Conservation (phyloP, 2,888 invertebrate species). For the Cryptophagus acutangulus region DNA sequence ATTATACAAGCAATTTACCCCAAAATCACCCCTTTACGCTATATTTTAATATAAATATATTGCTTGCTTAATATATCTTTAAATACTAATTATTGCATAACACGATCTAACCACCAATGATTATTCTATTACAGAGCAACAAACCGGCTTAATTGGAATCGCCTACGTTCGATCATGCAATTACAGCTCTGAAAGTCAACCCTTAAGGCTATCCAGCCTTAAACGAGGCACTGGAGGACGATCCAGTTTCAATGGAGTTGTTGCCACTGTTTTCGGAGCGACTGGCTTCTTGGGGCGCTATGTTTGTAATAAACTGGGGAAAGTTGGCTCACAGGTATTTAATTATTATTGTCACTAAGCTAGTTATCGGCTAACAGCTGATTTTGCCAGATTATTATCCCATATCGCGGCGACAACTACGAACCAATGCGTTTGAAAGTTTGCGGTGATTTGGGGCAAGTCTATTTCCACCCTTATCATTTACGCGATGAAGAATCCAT, state of each 20-base stretch:
- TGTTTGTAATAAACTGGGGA: constrained; percentile 86
- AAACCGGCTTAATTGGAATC: constrained; percentile 38
- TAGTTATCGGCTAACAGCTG: constrained; percentile 6
- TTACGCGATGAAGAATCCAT: constrained; percentile 83
- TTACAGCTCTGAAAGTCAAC: constrained; percentile 54
- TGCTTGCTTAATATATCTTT: neutral
- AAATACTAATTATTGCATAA: constrained; percentile 4
- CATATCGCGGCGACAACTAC: constrained; percentile 85
- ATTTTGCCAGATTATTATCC: constrained; percentile 74
- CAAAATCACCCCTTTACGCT: neutral
- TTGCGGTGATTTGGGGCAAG: constrained; percentile 91
- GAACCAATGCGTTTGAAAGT: constrained; percentile 74
- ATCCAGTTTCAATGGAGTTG: constrained; percentile 92
- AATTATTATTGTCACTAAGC: constrained; percentile 14
- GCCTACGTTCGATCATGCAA: constrained; percentile 41
- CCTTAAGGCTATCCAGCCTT: constrained; percentile 60
- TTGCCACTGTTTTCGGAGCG: constrained; percentile 96
- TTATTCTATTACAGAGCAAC: constrained; percentile 34
- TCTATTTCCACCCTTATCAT: constrained; percentile 81
- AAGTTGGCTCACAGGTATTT: constrained; percentile 71
- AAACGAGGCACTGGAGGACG: constrained; percentile 87
- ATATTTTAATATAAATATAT: neutral
- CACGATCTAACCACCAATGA: neutral
- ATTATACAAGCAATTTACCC: neutral
- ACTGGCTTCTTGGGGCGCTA: constrained; percentile 85